phyloP scores from a whole-genome alignment of 64 coral and sea anemone species.

The Platygyra sinensis region DNA sequence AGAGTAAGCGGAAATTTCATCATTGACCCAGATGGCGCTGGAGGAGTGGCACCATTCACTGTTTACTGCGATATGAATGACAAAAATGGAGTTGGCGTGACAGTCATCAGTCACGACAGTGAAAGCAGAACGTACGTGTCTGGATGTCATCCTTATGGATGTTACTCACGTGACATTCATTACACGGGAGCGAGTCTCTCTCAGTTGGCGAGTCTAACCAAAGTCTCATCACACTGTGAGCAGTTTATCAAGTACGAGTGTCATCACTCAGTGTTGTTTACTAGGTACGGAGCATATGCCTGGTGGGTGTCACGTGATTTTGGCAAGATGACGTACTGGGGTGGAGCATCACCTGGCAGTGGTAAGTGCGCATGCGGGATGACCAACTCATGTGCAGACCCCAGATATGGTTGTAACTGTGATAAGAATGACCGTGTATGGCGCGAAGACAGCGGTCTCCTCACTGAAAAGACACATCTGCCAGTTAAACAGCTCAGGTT shows the following conservation, averaged over 20 bases:
- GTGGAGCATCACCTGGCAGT: conserved; percentile 18
- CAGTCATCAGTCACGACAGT: background rate
- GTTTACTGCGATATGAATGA: too few relatives aligned
- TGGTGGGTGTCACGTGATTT: conserved; percentile 27
- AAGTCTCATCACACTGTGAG: background rate
- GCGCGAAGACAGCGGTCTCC: conserved; percentile 23
- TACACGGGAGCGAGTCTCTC: background rate
- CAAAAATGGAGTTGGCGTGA: too few relatives aligned
- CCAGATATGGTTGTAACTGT: background rate
- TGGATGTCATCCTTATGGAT: background rate
- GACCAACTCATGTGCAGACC: conserved; percentile 5
- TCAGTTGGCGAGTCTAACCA: conserved; percentile 7
- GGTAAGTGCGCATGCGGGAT: conserved; percentile 29
- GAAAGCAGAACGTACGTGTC: conserved; percentile 12
- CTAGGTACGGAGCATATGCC: background rate
- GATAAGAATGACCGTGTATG: background rate
- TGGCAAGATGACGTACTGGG: conserved; percentile 14
- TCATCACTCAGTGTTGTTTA: background rate
- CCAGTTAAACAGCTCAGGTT: conserved; percentile 8
- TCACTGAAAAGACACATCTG: conserved; percentile 2
- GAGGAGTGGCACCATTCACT: too few relatives aligned
- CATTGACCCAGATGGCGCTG: too few relatives aligned
- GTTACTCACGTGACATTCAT: conserved; percentile 6
- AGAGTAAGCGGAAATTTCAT: too few relatives aligned
- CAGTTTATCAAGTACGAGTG: conserved; percentile 25